Evolutionary conservation across 2,113 vertebrate genomes (phyloP).

Genomic region (Gymnorhina tibicen): DNA sequence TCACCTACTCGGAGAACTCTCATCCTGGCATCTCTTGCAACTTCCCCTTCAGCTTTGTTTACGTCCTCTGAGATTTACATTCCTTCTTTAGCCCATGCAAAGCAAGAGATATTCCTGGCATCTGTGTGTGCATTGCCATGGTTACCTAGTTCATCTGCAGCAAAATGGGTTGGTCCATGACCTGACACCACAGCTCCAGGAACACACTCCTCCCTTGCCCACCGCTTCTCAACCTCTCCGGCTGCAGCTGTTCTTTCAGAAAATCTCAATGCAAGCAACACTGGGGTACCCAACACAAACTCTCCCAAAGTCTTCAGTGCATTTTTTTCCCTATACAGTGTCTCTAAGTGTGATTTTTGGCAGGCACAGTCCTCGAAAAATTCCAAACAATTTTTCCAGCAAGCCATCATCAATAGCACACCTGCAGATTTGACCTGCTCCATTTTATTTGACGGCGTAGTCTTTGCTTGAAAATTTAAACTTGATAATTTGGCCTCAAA

Average conservation of each 20-base stretch:
- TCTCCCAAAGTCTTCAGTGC: not conserved
- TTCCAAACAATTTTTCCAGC: not conserved
- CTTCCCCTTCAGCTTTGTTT: constrained; percentile 15
- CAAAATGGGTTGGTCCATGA: not conserved
- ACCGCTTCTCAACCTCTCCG: not conserved
- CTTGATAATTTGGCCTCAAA: not conserved
- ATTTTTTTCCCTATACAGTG: not conserved
- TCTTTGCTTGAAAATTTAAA: not conserved
- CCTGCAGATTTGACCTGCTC: not conserved
- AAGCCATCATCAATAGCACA: not conserved
- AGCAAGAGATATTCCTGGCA: constrained; percentile 24
- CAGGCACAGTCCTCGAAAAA: not conserved
- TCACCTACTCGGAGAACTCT: not conserved
- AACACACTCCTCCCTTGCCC: not conserved
- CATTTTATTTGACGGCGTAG: not conserved
- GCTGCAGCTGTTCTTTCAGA: not conserved
- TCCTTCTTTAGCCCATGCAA: constrained; percentile 18
- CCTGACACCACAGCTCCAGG: not conserved
- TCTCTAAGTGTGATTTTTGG: not conserved
- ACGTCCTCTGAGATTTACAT: constrained; percentile 10
- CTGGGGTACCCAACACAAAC: not conserved
- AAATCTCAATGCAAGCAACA: not conserved
- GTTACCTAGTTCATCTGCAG: constrained; percentile 40
- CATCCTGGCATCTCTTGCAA: not conserved
- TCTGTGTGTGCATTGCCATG: not conserved